Conservation (phyloP, 1,140 invertebrate species). For the Rhyzopertha dominica region DNA sequence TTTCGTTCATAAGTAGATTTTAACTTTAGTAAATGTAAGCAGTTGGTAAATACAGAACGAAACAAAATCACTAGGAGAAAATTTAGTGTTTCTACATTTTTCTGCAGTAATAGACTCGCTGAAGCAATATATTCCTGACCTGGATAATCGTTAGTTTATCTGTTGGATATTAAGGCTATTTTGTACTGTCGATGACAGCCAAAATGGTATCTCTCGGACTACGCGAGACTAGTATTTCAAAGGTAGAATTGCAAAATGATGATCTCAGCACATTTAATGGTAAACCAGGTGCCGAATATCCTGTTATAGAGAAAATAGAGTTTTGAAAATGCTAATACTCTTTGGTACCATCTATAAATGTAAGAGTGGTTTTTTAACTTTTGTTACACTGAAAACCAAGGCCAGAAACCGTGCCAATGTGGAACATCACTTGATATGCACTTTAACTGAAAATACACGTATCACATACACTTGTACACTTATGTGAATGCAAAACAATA, state of each 20-base stretch:
- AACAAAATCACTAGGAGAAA: too few relatives aligned
- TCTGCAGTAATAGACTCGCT: slow-evolving; percentile 16
- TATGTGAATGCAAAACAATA: too few relatives aligned
- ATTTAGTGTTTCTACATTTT: not conserved
- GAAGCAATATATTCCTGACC: slow-evolving; percentile 24
- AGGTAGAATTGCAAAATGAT: slow-evolving; percentile 30
- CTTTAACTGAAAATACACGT: slow-evolving; percentile 25
- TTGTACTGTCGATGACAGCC: slow-evolving; percentile 18
- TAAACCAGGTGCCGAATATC: slow-evolving; percentile 26
- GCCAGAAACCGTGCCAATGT: slow-evolving; percentile 29
- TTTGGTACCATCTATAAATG: slow-evolving; percentile 32
- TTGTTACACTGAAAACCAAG: slow-evolving; percentile 32
- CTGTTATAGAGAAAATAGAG: slow-evolving; percentile 29
- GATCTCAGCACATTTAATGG: slow-evolving; percentile 24
- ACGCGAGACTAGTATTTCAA: slow-evolving; percentile 23
- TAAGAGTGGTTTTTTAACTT: slow-evolving; percentile 28
- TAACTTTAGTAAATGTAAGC: too few relatives aligned
- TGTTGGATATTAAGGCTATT: slow-evolving; percentile 26
- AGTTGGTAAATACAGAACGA: too few relatives aligned
- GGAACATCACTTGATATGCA: slow-evolving; percentile 22
- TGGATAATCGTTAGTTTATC: slow-evolving; percentile 26
- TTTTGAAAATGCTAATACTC: slow-evolving; percentile 31
- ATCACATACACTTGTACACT: too few relatives aligned
- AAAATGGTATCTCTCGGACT: slow-evolving; percentile 29
- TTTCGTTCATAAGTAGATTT: too few relatives aligned